phyloP scores from a whole-genome alignment of 2,797 vertebrate genomes.

The Chaunax sp. region DNA sequence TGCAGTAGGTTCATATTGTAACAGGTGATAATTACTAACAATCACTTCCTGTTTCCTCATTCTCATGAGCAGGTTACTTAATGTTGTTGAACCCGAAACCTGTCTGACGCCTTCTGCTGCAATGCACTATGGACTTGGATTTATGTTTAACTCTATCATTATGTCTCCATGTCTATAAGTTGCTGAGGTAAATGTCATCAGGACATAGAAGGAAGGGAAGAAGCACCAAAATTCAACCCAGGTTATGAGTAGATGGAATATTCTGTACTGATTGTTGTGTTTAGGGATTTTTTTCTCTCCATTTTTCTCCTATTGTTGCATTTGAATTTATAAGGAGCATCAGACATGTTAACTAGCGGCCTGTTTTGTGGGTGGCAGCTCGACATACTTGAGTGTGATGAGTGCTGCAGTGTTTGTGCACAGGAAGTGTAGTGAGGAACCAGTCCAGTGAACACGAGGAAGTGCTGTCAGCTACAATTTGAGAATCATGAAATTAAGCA shows the following conservation, averaged over 20 bases:
- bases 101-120: not conserved
- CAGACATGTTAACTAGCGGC: not conserved
- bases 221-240: not conserved
- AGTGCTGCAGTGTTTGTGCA: not conserved
- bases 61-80: not conserved
- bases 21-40: not conserved
- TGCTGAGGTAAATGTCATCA: not conserved
- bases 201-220: not conserved
- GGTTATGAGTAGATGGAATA: not conserved
- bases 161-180: not conserved
- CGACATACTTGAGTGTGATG: not conserved
- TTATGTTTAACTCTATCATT: no score
- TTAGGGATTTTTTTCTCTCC: not conserved
- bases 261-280: not conserved
- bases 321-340: not conserved
- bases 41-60: not conserved
- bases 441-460: constrained; percentile 14
- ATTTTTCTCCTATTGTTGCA: not conserved
- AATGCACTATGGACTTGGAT: not conserved
- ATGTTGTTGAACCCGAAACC: not conserved
- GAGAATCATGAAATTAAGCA: not conserved
- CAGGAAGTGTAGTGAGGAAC: constrained; percentile 18
- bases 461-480: constrained; percentile 2
- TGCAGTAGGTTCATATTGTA: not conserved
- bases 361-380: not conserved